Evolutionary conservation across 2,113 vertebrate species (phyloP), one percentile per base, ranked within the genome.

Genomic region (Mustela nigripes): DNA sequence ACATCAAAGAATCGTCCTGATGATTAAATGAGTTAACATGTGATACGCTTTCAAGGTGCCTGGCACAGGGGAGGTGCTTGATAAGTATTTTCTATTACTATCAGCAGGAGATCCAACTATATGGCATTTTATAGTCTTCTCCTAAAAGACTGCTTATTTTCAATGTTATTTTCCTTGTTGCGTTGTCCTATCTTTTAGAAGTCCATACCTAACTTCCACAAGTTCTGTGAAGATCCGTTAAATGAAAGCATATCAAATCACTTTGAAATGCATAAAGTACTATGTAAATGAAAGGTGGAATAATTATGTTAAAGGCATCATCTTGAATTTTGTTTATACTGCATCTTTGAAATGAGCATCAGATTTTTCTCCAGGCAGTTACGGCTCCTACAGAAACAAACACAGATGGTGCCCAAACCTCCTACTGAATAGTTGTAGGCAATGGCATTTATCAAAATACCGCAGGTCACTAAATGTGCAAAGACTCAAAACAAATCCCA

Each of bases 311-410:
- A 95, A 92, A 93, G 63, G 22, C 94, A 67, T 94, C 76, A 53
- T 90, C 88, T 80, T 96, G 89, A 76, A 91, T 97, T 98, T 45
- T 97, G 63, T 97, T 98, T 98, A 81, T 93, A 95, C 60, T 84
- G 96, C 96, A 86, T 82, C 91, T 92, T 62, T 96, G 95, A 98
- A 98, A 73, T 93, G 95, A 98, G 94, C 93, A 93, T 74, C 76
- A 79, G 50, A 96, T 96, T 95, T 76, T 95, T 94, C 60, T 98
- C 71, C 2, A 3, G 58, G 82, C 80, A 95, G 48, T 98, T 97
- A 92, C 11, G 36, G 71, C 14, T 97, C 31, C 62, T 95, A 18
- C 87, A 91, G 91, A 98, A 98, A 92, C 83, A 93, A 98, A 93
- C 91, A 97, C 96, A 97, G 67, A 81, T 98, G 88, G 91, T 96